Evolutionary conservation across 2,113 vertebrate genomes (phyloP), one percentile per base, ranked within the genome.

Genomic region (Brachypteracias leptosomus): DNA sequence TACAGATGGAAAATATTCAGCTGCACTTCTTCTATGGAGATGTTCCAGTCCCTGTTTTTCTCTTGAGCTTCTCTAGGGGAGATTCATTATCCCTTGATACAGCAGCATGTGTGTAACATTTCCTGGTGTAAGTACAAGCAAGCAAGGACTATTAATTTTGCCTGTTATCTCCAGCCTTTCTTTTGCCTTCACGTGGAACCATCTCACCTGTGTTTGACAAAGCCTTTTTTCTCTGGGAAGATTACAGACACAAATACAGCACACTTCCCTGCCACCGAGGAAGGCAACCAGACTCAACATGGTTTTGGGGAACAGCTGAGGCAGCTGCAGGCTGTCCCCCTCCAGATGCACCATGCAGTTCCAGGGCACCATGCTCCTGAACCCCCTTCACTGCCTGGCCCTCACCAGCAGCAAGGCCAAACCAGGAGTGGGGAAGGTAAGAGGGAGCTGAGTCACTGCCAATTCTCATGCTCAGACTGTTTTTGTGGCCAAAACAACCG

Each of bases 391-490:
- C 26, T 5, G 2, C 20, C 51, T 0, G 0, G 31, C 44, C 52
- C 42, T 63, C 0, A 0, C 66, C 33, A 24, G 47, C 90, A 28
- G 42, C 0, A 3, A 51, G 55, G 14, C 42, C 38, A n/a, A 67
- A 46, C 6, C 68, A n/a, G 26, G 59, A 11, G 6, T 19, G 31
- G 24, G 58, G 81, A 89, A 28, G 36, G 57, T 65, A 84, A 65
- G 84, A 68, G 36, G 16, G 62, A 89, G 66, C 74, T 85, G 89
- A 88, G 81, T 79, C 87, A 91, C 87, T 38, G 81, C 54, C 0
- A 1, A 7, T 36, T 68, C 74, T 87, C 70, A 81, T 0, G 2
- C 75, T 77, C 1, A 0, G 54, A 68, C 57, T 0, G 0, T 9
- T 82, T 70, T n/a, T 75, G 66, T 89, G 81, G 36, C 66, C 75